Base-by-base conservation (phyloP, 2,113 vertebrate species). In the Nanorana parkeri region DNA sequence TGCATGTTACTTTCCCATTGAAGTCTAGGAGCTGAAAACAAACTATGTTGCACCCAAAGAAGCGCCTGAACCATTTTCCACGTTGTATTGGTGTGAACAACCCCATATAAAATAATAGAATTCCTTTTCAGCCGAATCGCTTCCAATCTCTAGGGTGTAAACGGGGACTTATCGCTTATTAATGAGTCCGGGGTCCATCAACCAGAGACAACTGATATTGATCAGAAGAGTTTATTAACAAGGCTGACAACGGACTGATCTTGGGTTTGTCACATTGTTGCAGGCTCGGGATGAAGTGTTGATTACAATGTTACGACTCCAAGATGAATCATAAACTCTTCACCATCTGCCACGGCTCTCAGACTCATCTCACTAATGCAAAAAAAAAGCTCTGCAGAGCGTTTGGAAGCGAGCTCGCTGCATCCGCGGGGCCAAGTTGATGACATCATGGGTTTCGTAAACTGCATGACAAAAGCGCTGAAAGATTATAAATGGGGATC, bases 301-400 rank as follows among this genome's bases (percentile, higher is more conserved):
- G 23, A 56, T 73, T 52, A 54, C 72, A 28, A 32, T 63, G 78
- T 71, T 32, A 41, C 10, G 36, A 29, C 68, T 52, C 79, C 79
- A 81, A 64, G 60, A 73, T 81, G 79, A 73, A 65, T 73, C 79
- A 64, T 68, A 28, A 8, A 54, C 63, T 65, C 24, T 17, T 20
- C 19, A 17, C 68, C 47, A 47, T 80, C 61, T 69, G 67, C 78
- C 66, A 17, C 17, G 17, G 32, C 54, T 80, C 10, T 60, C n/a
- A 78, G 17, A 10, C 2, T 47, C 41, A 11, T 47, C 41, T 56
- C 28, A 21, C 5, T 0, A 89, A 87, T 92, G 90, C 91, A 90
- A 92, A 94, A 94, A 92, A 94, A 94, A 86, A 91, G 91, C 90
- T 91, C 90, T 92, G 90, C 92, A 91, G 91, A 92, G 92, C 89